phyloP scores from a whole-genome alignment of 2,113 vertebrate genomes.

The Arothron firmamentum region DNA sequence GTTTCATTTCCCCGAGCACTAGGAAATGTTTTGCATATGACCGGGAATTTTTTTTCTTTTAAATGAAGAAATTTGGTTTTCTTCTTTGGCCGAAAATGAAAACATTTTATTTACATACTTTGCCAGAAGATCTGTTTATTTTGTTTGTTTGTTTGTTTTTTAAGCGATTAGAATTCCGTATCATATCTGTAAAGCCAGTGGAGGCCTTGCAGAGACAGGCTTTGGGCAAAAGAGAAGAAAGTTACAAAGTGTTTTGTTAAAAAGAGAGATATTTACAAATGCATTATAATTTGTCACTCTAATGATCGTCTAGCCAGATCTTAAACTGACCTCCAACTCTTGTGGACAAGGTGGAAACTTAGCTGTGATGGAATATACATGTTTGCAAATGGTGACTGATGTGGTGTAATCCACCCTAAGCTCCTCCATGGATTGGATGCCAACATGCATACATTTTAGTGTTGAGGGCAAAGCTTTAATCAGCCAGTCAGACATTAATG shows the following conservation, averaged over 20 bases:
- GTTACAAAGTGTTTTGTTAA: too few relatives aligned
- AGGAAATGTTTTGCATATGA: neutral
- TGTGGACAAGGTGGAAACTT: constrained; percentile 44
- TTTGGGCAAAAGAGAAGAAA: too few relatives aligned
- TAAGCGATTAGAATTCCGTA: too few relatives aligned
- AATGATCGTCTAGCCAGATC: constrained; percentile 18
- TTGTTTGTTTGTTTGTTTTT: neutral
- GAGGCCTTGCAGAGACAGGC: too few relatives aligned
- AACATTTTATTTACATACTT: neutral
- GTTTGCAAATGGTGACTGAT: constrained; percentile 45
- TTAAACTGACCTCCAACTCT: constrained; percentile 43
- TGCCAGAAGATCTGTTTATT: neutral
- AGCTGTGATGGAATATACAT: constrained; percentile 53
- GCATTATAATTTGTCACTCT: too few relatives aligned
- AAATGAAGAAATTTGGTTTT: neutral
- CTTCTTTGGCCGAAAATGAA: neutral
- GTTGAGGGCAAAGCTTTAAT: too few relatives aligned
- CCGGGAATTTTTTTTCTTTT: neutral
- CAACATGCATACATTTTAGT: too few relatives aligned
- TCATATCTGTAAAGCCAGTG: too few relatives aligned
- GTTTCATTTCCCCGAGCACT: constrained; percentile 7
- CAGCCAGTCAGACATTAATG: too few relatives aligned
- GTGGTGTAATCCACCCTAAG: constrained; percentile 69
- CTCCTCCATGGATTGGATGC: constrained; percentile 32
- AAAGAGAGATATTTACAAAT: too few relatives aligned